Base-by-base conservation (phyloP, 2,797 vertebrate species). In the Bovichtus diacanthus region DNA sequence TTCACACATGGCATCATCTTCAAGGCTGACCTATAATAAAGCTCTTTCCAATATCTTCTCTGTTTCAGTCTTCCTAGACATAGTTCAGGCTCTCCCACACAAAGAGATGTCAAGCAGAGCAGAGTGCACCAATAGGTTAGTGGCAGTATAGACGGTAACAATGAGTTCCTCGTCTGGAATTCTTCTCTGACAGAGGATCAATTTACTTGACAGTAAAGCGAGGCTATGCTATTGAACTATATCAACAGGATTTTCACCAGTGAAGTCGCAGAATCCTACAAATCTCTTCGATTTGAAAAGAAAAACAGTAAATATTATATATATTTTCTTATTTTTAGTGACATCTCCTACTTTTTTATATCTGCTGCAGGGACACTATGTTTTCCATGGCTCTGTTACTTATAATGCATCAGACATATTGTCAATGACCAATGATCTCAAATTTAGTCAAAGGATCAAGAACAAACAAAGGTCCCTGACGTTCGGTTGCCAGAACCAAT, bases 1-100 rank as follows among this genome's bases (percentile, higher is more conserved):
- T 84, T 90, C 65, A 86, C 83, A 84, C 63, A 54, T 75, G 77
- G 67, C 51, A 56, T 83, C 80, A 74, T 84, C 76, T 76, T 81
- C 79, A 84, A 79, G 64, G 76, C 60, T 82, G 71, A 79, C 84
- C 70, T 77, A 72, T 60, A 83, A 51, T 76, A 76, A 82, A 71
- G 23, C 53, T 46, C 31, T 39, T 61, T 70, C 55, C 74, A 49
- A 39, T 54, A 71, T 64, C 58, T 55, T 70, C 61, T 74, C 38
- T 66, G 62, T 85, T 67, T 83, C 49, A 73, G 64, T 51, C 41
- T 72, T 74, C 19, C 8, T 25, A 49, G 68, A 44, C 53, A 36
- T 46, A 56, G 60, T 70, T 80, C 43, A 62, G 70, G 41, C 63
- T 38, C 54, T 75, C 19, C 21, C 39, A 47, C 21, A 71, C 49